phyloP scores from a whole-genome alignment of 2,797 vertebrate species.

The Spinibarbus caldwelli region DNA sequence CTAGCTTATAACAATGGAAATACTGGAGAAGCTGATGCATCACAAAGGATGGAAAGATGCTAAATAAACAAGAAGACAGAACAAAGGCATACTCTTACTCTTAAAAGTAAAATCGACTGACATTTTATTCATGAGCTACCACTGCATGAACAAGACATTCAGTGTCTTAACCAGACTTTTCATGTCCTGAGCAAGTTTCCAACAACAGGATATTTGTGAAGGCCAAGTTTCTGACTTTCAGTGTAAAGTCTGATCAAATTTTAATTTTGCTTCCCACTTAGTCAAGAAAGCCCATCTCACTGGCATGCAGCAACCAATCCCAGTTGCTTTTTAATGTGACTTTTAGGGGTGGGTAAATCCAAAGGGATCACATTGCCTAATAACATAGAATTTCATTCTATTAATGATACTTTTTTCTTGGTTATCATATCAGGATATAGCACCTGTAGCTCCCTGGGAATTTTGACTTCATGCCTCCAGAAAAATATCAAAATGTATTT shows the following conservation, averaged over 20 bases:
- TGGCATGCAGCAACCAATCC: neutral
- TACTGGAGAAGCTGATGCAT: constrained; percentile 21
- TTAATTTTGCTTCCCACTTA: neutral
- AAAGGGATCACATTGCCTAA: neutral
- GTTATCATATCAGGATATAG: neutral
- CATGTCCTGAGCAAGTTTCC: neutral
- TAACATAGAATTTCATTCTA: neutral
- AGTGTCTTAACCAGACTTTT: neutral
- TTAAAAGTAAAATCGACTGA: constrained; percentile 2
- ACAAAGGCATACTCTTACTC: neutral
- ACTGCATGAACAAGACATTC: neutral
- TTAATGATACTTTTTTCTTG: neutral
- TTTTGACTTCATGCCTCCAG: too few relatives aligned
- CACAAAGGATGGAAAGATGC: constrained; percentile 38
- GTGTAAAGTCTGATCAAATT: neutral
- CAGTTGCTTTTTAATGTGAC: neutral
- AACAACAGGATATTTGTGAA: neutral
- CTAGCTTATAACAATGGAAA: constrained; percentile 27
- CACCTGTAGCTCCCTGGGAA: neutral
- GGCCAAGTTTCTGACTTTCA: too few relatives aligned
- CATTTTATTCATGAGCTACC: constrained; percentile 1
- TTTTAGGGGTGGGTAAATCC: neutral
- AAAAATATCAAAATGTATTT: neutral
- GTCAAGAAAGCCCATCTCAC: neutral
- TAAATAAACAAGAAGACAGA: constrained; percentile 26